Evolutionary conservation across 2,113 vertebrate genomes (phyloP).

Genomic region (Kryptolebias marmoratus): DNA sequence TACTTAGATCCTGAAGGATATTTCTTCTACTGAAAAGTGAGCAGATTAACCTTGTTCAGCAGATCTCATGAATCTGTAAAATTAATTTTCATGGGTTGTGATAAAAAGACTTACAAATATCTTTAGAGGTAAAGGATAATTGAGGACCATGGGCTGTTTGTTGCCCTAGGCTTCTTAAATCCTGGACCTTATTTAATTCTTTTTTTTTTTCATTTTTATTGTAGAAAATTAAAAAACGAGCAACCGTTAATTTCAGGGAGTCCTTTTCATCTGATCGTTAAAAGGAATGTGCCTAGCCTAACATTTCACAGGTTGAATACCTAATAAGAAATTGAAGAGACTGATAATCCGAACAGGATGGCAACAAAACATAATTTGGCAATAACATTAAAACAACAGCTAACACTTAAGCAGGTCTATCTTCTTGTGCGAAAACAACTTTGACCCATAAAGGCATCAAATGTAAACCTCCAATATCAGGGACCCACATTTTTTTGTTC

Average conservation of each 20-base stretch:
- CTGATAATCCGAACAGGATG: too few relatives aligned
- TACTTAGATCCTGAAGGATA: slow-evolving; percentile 4
- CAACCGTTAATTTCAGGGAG: neutral
- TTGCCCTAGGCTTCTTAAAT: slow-evolving; percentile 8
- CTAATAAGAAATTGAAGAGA: too few relatives aligned
- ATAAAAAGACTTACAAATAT: slow-evolving; percentile 26
- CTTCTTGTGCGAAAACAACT: too few relatives aligned
- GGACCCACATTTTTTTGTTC: neutral
- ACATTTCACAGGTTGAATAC: too few relatives aligned
- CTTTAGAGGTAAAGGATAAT: slow-evolving; percentile 35
- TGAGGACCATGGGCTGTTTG: slow-evolving; percentile 11
- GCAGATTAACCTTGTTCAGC: slow-evolving; percentile 61
- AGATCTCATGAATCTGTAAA: slow-evolving; percentile 61
- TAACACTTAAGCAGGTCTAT: too few relatives aligned
- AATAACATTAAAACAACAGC: too few relatives aligned
- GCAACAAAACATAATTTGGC: too few relatives aligned
- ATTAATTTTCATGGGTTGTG: slow-evolving; percentile 52
- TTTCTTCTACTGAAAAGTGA: slow-evolving; percentile 35
- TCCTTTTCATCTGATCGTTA: too few relatives aligned
- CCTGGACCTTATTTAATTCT: slow-evolving; percentile 6
- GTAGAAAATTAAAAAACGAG: neutral
- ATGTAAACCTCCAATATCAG: neutral
- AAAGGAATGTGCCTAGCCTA: too few relatives aligned
- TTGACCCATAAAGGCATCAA: too few relatives aligned
- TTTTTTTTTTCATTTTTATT: neutral